Percentiles rank a stretch among this genome's conserved stretches.
phyloP scores from a whole-genome alignment of 1,140 invertebrate genomes.

The Aphidius gifuensis region DNA sequence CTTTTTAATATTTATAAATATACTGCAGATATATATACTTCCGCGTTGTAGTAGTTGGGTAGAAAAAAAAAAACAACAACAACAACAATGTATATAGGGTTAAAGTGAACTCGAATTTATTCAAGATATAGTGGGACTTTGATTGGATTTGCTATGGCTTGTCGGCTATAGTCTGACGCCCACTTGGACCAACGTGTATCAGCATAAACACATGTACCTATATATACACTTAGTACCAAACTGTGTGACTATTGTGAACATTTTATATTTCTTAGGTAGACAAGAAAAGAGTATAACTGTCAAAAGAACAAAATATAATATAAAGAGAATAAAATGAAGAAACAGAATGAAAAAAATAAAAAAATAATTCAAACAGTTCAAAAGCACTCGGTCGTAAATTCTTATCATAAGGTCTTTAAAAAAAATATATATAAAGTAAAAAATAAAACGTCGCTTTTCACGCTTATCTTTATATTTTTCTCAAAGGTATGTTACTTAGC shows the following conservation, averaged over 20 bases:
- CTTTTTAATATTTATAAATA: too few species aligned
- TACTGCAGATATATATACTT: too few species aligned
- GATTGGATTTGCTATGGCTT: conserved; percentile 47
- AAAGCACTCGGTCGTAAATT: conserved; percentile 25
- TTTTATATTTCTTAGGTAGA: not conserved
- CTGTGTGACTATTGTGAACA: conserved; percentile 33
- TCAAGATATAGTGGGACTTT: conserved; percentile 34
- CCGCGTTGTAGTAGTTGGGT: too few species aligned
- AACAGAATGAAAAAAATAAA: conserved; percentile 19
- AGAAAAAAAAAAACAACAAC: too few species aligned
- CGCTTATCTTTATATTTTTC: conserved; percentile 24
- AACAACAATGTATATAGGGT: not conserved
- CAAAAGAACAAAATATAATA: not conserved
- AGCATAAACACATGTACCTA: conserved; percentile 24
- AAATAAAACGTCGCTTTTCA: conserved; percentile 16
- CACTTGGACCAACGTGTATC: conserved; percentile 35
- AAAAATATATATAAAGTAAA: too few species aligned
- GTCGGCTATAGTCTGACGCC: conserved; percentile 31
- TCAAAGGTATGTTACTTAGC: conserved; percentile 20
- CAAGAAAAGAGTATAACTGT: not conserved
- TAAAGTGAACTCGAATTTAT: not conserved
- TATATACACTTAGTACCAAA: not conserved
- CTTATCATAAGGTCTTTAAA: conserved; percentile 16
- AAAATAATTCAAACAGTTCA: not conserved
- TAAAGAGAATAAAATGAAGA: conserved; percentile 10